Percentiles rank a stretch among this genome's conserved stretches.
Conservation (phyloP, 2,888 invertebrate genomes). For the Xestia xanthographa region DNA sequence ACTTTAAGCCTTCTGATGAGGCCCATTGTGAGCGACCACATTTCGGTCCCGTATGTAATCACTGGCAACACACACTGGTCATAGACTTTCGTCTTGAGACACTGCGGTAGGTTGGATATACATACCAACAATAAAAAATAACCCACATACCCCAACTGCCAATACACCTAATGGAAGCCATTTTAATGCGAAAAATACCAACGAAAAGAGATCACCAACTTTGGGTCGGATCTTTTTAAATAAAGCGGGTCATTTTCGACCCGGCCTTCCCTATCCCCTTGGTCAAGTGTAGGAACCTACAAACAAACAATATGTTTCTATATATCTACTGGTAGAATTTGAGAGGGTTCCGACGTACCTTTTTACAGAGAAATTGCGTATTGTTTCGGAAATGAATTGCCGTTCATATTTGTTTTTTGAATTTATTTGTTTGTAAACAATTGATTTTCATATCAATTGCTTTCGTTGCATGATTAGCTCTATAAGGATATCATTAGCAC, state of each 20-base stretch:
- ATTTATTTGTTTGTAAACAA: background rate
- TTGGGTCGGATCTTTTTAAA: constrained; percentile 48
- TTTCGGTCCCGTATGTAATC: no score
- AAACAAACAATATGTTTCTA: constrained; percentile 30
- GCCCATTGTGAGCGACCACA: no score
- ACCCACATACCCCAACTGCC: background rate
- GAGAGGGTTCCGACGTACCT: constrained; percentile 35
- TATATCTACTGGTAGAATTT: constrained; percentile 31
- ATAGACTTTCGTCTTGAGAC: no score
- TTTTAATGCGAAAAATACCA: constrained; percentile 37
- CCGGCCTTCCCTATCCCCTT: constrained; percentile 33
- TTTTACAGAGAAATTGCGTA: constrained; percentile 31
- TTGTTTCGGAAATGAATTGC: constrained; percentile 43
- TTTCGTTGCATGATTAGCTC: constrained; percentile 4
- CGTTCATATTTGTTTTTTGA: constrained; percentile 15
- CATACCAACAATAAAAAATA: background rate
- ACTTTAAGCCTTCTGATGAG: no score
- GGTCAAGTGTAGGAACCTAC: constrained; percentile 41
- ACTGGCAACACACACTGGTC: no score
- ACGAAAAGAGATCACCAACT: constrained; percentile 29
- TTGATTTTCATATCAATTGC: background rate
- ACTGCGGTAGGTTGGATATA: no score
- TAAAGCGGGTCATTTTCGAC: constrained; percentile 43
- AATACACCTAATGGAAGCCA: constrained; percentile 23
- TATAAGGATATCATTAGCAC: no score